These are phyloP conservation scores for Rhinopithecus roxellana DNA, from an alignment of 2,113 vertebrate species.

Conservation along the genomic window DNA sequence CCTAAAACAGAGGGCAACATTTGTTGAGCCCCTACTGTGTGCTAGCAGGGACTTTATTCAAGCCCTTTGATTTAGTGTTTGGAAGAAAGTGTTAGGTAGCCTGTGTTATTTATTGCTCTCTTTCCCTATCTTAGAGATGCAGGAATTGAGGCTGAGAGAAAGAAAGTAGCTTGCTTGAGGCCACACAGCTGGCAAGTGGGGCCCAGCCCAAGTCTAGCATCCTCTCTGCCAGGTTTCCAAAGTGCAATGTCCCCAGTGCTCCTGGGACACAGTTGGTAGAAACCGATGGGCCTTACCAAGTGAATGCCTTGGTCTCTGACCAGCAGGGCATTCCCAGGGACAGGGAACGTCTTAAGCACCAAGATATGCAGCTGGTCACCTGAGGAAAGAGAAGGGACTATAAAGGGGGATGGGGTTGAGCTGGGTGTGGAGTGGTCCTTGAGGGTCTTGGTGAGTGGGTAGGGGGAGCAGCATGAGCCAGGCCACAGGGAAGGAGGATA, in stretches of 20 bases:
- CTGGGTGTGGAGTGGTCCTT: not conserved
- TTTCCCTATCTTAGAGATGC: not conserved
- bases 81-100: not conserved
- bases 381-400: not conserved
- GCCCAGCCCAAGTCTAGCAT: not conserved
- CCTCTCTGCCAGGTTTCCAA: not conserved
- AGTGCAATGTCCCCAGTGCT: not conserved
- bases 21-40: not conserved
- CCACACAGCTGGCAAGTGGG: not conserved
- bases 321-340: not conserved
- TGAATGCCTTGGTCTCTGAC: not conserved
- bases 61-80: not conserved
- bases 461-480: not conserved
- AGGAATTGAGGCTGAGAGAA: not conserved
- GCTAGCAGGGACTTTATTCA: not conserved
- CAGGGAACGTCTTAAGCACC: not conserved
- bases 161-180: not conserved
- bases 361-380: not conserved
- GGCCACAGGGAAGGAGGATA: not conserved
- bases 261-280: not conserved
- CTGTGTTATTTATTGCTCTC: fast-evolving
- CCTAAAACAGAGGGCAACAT: not conserved
- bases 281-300: not conserved
- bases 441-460: not conserved
- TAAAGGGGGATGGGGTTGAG: not conserved